Percentiles rank a stretch among this genome's conserved stretches.
phyloP scores from a whole-genome alignment of 2,797 vertebrate genomes.

The Tamandua tetradactyla region DNA sequence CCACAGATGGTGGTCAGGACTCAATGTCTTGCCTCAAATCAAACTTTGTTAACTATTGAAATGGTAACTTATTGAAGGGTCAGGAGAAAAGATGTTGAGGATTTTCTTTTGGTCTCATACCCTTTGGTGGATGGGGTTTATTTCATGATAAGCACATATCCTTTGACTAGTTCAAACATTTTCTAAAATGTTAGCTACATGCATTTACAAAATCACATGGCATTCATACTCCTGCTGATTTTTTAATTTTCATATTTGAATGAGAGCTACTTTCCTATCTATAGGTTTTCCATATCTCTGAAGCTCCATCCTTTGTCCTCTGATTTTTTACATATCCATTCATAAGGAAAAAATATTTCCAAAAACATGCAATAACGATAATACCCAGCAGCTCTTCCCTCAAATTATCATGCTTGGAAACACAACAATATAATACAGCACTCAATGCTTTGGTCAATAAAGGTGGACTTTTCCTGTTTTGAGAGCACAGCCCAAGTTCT shows the following conservation, averaged over 20 bases:
- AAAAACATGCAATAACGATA: constrained; percentile 20
- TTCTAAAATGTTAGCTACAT: constrained; percentile 42
- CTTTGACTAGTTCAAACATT: constrained; percentile 25
- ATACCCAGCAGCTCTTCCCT: constrained; percentile 21
- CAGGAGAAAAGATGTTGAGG: background rate
- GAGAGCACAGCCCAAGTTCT: background rate
- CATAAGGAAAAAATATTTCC: constrained; percentile 38
- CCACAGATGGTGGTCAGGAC: background rate
- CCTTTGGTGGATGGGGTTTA: background rate
- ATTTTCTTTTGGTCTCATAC: background rate
- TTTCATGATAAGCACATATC: background rate
- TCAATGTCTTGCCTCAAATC: background rate
- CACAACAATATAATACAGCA: background rate
- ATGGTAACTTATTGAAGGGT: background rate
- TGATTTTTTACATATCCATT: constrained; percentile 51
- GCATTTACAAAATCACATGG: constrained; percentile 52
- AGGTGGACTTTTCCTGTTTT: background rate
- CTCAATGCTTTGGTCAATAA: constrained; percentile 45
- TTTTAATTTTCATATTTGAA: constrained; percentile 52
- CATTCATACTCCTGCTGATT: constrained; percentile 50
- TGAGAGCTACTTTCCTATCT: constrained; percentile 38
- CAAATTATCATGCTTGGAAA: background rate
- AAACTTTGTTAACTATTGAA: background rate
- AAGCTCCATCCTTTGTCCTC: constrained; percentile 49
- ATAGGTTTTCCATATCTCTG: background rate